Conservation (phyloP, 2,888 invertebrate species). For the Acanthosoma haemorrhoidale region DNA sequence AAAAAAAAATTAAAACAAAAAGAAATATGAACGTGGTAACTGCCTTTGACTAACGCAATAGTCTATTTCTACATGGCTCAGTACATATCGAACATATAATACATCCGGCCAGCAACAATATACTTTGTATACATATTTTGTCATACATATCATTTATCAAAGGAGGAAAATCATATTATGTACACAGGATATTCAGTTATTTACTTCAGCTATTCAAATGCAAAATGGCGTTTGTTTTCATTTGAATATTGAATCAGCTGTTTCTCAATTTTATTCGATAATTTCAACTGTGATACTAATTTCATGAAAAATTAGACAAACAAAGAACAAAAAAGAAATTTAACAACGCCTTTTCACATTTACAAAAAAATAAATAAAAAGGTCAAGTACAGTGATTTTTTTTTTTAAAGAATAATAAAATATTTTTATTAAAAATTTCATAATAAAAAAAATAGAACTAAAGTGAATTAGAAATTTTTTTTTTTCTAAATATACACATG, state of each 20-base stretch:
- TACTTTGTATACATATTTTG: not conserved
- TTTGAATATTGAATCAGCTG: no score
- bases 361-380: no score
- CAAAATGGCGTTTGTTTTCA: no score
- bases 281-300: no score
- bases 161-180: not conserved
- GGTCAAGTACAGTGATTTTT: no score
- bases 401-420: no score
- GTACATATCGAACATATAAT: not conserved
- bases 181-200: conserved; percentile 5
- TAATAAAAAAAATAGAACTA: not conserved
- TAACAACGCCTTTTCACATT: no score
- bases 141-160: not conserved
- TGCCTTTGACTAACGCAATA: not conserved
- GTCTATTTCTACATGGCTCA: not conserved
- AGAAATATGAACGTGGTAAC: not conserved
- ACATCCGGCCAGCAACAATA: not conserved
- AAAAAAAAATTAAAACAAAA: not conserved
- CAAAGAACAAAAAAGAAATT: no score
- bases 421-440: no score
- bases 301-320: no score
- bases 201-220: no score
- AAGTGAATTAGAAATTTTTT: not conserved
- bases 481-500: conserved; percentile 14
- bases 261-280: no score